Conservation (phyloP, 2,797 vertebrate genomes). For the Malurus splendens region DNA sequence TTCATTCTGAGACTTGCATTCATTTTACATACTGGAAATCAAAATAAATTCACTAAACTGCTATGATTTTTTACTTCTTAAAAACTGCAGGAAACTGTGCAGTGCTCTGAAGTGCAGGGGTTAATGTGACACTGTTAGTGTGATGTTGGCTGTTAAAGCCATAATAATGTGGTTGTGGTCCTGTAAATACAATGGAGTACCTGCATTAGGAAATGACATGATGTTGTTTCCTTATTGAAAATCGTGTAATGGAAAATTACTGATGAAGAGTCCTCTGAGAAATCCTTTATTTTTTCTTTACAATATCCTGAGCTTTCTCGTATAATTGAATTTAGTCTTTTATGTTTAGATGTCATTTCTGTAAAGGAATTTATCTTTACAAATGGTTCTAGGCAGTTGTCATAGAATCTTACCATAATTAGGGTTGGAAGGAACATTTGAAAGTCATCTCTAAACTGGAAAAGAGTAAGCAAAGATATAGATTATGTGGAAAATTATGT, state of each 20-base stretch:
- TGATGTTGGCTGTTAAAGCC: not conserved
- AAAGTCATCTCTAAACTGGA: not conserved
- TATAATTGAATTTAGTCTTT: not conserved
- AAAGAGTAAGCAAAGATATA: not conserved
- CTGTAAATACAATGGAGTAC: not conserved
- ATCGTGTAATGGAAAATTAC: not conserved
- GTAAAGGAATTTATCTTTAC: not conserved
- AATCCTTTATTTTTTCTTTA: not conserved
- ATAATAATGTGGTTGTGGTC: not conserved
- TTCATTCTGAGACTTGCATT: not conserved
- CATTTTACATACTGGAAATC: not conserved
- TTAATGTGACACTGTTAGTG: not conserved
- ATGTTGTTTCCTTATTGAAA: not conserved
- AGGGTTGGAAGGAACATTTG: not conserved
- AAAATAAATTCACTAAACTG: not conserved
- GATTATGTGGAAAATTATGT: not conserved
- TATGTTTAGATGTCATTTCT: not conserved
- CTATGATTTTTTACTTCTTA: not conserved
- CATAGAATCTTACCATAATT: not conserved
- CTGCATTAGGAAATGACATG: not conserved
- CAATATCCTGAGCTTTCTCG: not conserved
- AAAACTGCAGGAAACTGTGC: not conserved
- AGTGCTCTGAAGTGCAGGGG: not conserved
- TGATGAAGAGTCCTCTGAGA: not conserved
- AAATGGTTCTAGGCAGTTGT: not conserved